Conservation (phyloP, 2,797 vertebrate species). For the Miichthys miiuy region DNA sequence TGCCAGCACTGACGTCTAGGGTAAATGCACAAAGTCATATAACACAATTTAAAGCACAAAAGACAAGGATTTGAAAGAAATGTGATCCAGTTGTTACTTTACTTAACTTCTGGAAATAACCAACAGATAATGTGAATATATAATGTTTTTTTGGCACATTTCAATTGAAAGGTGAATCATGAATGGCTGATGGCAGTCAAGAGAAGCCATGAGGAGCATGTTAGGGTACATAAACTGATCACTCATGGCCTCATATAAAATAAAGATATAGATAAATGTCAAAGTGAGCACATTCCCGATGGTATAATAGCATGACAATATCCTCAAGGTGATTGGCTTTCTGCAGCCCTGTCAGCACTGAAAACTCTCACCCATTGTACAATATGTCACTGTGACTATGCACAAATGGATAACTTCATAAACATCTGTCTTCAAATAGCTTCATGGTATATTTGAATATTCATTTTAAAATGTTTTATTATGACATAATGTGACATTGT, state of each 20-base stretch:
- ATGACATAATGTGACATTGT: too few relatives aligned
- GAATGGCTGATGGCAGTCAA: too few relatives aligned
- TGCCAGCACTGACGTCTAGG: slow-evolving; percentile 28
- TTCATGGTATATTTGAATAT: background rate
- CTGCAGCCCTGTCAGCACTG: background rate
- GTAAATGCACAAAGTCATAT: slow-evolving; percentile 24
- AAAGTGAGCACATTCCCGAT: background rate
- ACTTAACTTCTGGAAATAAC: slow-evolving; percentile 6
- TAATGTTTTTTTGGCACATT: background rate
- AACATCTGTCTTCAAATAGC: background rate
- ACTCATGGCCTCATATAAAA: background rate
- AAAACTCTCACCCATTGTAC: background rate
- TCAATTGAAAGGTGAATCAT: background rate
- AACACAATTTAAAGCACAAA: slow-evolving; percentile 14
- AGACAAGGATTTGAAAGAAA: slow-evolving; percentile 3
- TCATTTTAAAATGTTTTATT: background rate
- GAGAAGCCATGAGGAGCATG: background rate
- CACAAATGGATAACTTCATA: background rate
- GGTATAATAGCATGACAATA: background rate
- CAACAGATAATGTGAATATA: slow-evolving; percentile 2
- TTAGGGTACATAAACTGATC: background rate
- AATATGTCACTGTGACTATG: background rate
- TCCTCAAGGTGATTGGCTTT: background rate
- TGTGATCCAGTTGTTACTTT: background rate
- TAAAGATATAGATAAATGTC: too few relatives aligned